Base-by-base conservation (phyloP, 2,113 vertebrate species). In the Thalassoma bifasciatum region DNA sequence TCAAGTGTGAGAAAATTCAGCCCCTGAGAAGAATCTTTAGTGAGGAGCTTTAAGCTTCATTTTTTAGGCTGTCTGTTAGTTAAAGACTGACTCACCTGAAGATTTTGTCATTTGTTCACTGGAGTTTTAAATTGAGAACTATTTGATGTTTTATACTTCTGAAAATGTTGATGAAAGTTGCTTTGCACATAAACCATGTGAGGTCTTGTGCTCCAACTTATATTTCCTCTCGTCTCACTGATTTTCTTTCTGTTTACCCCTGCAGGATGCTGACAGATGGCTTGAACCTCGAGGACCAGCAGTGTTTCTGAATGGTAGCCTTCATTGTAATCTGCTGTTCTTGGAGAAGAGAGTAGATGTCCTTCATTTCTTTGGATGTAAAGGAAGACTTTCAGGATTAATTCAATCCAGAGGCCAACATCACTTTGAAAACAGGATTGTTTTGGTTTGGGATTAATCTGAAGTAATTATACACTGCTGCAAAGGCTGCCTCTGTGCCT, bases 191-290 rank as follows among this genome's bases (percentile, higher is more conserved):
- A 23, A 57, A 12, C 9, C 14, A 26, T 23, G n/a, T 38, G 23
- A 34, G 26, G 30, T n/a, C 14, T 53, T n/a, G 21, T 58, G 42
- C 22, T 70, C n/a, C 26, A 19, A 47, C 19, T n/a, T 52, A 4
- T 56, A 3, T 50, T n/a, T 72, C 19, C 36, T 19, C 17, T 61
- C 10, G 4, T 16, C 70, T 30, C 30, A 30, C 30, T 3, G 30
- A 30, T 6, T 58, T 17, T 66, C 30, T 78, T 1, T 52, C 36
- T 75, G 0, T 50, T n/a, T 40, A 40, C 40, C 47, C 13, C 53
- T 71, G 49, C 10, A 75, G 78, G 51, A 34, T 40, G 62, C 49
- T 50, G 57, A 1, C 67, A 37, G 8, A 49, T 24, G 22, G 12
- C 50, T 34, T 13, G 46, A 4, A 67, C 21, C 36, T 4, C 10